Base-by-base conservation (phyloP, 2,888 invertebrate species). In the Gastracanthus pulcherrimus region DNA sequence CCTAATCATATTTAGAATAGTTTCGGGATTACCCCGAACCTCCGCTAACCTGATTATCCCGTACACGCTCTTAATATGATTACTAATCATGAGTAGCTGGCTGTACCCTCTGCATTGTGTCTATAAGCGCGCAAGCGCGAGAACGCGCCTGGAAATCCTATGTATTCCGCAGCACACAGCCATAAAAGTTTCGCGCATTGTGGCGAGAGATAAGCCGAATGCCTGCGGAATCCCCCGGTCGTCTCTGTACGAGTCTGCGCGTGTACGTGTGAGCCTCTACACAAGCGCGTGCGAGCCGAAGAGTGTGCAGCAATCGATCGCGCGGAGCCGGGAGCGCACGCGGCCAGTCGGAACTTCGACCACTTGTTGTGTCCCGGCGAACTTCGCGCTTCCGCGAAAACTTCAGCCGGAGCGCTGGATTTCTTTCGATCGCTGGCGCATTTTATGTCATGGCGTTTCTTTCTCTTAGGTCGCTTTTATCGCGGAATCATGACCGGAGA, bases 1-100 rank as follows among this genome's bases (percentile, higher is more conserved):
- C 89, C 91, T 91, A 91, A 91, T 91, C 91, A 91, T 91, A 91
- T 91, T 91, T 91, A 90, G 91, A 91, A 91, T 90, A 91, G 91
- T 91, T 91, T 90, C 90, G 87, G 91, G 91, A 91, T 91, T 91
- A 91, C 89, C 78, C 75, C 89, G 87, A 89, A 89, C 90, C 90
- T 71, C 48, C 31, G 38, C 90, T 91, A 91, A 91, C 91, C 91
- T 90, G 91, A 91, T 91, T 91, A 91, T 88, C 87, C 88, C 87
- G 89, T 90, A 90, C 91, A 91, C 90, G 90, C 91, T 90, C 90
- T 91, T 91, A 91, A 91, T 91, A 90, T 91, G 91, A 91, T 91
- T 91, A 91, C 91, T 89, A 90, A 91, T 91, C 90, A 90, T 90
- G 90, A 91, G 90, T 88, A 88, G 87, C 88, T 89, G 87, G n/a